Evolutionary conservation across 2,888 invertebrate species (phyloP), one percentile per base, ranked within the genome.

Genomic region (Pimpla rufipes): DNA sequence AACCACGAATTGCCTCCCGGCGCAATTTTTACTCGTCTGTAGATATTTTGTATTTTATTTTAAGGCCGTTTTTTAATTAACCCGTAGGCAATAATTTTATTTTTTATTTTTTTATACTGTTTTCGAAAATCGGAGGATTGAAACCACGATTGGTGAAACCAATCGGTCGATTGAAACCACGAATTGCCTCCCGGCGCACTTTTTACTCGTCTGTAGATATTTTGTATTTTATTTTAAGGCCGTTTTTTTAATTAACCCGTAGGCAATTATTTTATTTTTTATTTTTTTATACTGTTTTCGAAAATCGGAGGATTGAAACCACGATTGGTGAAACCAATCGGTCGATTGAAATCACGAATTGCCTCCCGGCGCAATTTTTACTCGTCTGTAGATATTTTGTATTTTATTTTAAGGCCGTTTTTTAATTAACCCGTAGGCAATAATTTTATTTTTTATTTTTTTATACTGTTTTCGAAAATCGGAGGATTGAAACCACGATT

Each of bases 271-370:
- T 13, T 42, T 42, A 13, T 42, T 42, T 13, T n/a, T n/a, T n/a
- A 42, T 42, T 4, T 16, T 6, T n/a, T n/a, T n/a, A n/a, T n/a
- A 2, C 16, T n/a, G n/a, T 16, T 16, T 47, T 5, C n/a, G n/a
- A n/a, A n/a, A n/a, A n/a, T n/a, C n/a, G n/a, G n/a, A n/a, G n/a
- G n/a, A n/a, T n/a, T n/a, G n/a, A n/a, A n/a, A n/a, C n/a, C n/a
- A n/a, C n/a, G n/a, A 79, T 66, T 37, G n/a, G 37, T 59, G 16
- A 37, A 16, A 59, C 29, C 59, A 57, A 57, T 29, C 13, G 35
- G 37, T n/a, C 59, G 35, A 37, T 59, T 37, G 35, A 59, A n/a
- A 59, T 21, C 16, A 35, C n/a, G 37, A 59, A 57, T 29, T 16
- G 37, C 29, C 37, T 59, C 29, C 10, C n/a, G 18, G n/a, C 11